Conservation (phyloP, 2,797 vertebrate genomes). For the Mallotus villosus region DNA sequence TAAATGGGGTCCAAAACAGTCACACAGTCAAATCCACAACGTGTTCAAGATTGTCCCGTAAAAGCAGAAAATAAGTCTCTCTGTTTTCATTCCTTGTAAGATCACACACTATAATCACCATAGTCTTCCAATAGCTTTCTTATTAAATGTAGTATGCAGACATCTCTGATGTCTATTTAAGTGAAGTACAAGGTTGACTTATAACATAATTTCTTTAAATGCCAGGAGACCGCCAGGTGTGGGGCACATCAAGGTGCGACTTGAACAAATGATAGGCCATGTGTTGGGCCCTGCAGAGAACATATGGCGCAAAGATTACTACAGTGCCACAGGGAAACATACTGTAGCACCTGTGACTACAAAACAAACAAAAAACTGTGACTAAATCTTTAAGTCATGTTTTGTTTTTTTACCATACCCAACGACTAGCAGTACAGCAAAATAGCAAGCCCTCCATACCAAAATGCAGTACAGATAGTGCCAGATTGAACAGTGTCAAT, state of each 20-base stretch:
- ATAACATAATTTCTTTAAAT: background rate
- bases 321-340: background rate
- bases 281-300: background rate
- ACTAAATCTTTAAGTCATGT: background rate
- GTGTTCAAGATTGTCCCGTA: background rate
- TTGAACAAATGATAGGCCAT: background rate
- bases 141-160: background rate
- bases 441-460: background rate
- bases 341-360: slow-evolving; percentile 3
- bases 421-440: no score
- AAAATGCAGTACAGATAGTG: background rate
- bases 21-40: background rate
- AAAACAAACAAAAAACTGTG: background rate
- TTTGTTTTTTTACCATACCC: no score
- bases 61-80: no score
- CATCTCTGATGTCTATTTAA: background rate
- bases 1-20: background rate
- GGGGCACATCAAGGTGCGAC: background rate
- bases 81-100: no score
- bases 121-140: background rate
- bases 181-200: background rate
- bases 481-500: background rate
- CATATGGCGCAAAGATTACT: slow-evolving; percentile 6
- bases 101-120: no score
- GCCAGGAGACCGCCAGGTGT: background rate